Evolutionary conservation across 2,113 vertebrate species (phyloP), one percentile per base, ranked within the genome.

Genomic region (Rafetus swinhoei): DNA sequence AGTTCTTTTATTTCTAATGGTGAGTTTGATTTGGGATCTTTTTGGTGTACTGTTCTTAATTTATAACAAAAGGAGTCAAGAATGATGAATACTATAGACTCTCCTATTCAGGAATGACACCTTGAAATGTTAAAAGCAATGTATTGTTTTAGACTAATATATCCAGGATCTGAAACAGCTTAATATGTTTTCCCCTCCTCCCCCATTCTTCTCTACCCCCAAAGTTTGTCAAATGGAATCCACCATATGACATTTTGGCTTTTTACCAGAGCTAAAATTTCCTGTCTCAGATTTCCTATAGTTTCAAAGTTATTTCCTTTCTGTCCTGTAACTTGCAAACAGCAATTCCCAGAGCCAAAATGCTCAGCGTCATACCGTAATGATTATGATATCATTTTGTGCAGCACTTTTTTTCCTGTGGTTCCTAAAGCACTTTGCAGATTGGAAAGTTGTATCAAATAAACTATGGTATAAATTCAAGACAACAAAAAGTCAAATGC

Each of bases 81-180:
- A 97, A 95, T 98, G 97, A 98, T 95, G 96, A 97, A 95, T 95
- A 80, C 52, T 35, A 21, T 97, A 97, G 93, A 97, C 98, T 97
- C 97, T 35, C 92, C 81, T 96, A 92, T 96, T 97, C 93, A 79
- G 89, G 94, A 98, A 97, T 95, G 95, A 87, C 95, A 96, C 93
- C 94, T 97, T 97, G 96, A 98, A 97, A 98, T 95, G 95, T 96
- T 97, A 95, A 97, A 97, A 97, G 91, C 96, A 96, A 98, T 96
- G 96, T 94, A 97, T 97, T 92, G 97, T 96, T 97, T 96, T 91
- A 96, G 74, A 92, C 87, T 92, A 96, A 93, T 96, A 90, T 76
- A 97, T 88, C 89, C 88, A 96, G 91, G 83, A 95, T 95, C 91
- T 86, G 60, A 97, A 97, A 97, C 32, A 94, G 62, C 89, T 97